Percentiles rank a stretch among this genome's conserved stretches.
Conservation (phyloP, 2,888 invertebrate genomes). For the Leucoma salicis region DNA sequence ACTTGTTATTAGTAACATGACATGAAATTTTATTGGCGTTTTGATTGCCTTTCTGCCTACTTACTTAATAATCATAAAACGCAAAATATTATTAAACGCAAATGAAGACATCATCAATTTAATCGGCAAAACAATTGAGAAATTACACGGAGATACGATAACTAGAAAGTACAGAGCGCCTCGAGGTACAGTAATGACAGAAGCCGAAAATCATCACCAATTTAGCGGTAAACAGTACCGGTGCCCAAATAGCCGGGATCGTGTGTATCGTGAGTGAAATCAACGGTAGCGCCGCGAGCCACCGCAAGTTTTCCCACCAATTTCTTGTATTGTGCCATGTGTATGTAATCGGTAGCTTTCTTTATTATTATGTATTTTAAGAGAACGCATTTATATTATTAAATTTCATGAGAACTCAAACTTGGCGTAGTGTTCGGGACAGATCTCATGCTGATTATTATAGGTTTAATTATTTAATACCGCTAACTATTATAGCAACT, state of each 20-base stretch:
- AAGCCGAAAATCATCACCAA: slow-evolving; percentile 75
- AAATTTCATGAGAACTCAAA: neutral
- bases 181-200: slow-evolving; percentile 63
- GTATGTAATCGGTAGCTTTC: slow-evolving; percentile 19
- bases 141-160: slow-evolving; percentile 46
- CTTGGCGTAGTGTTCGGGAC: no score
- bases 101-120: slow-evolving; percentile 1
- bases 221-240: slow-evolving; percentile 63
- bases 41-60: neutral
- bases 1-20: no score
- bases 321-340: slow-evolving; percentile 25
- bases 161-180: slow-evolving; percentile 57
- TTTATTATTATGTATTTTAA: slow-evolving; percentile 2
- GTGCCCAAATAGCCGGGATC: slow-evolving; percentile 66
- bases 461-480: no score
- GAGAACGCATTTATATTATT: neutral
- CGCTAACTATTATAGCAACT: no score
- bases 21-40: no score
- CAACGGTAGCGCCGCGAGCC: slow-evolving; percentile 76
- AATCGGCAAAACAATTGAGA: slow-evolving; percentile 9
- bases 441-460: no score
- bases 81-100: neutral
- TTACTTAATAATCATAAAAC: neutral
- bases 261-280: slow-evolving; percentile 72
- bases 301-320: slow-evolving; percentile 70